These are phyloP conservation scores for Aphelenchoides avenae DNA, from an alignment of 1,140 invertebrate genomes.

Conservation along the genomic window DNA sequence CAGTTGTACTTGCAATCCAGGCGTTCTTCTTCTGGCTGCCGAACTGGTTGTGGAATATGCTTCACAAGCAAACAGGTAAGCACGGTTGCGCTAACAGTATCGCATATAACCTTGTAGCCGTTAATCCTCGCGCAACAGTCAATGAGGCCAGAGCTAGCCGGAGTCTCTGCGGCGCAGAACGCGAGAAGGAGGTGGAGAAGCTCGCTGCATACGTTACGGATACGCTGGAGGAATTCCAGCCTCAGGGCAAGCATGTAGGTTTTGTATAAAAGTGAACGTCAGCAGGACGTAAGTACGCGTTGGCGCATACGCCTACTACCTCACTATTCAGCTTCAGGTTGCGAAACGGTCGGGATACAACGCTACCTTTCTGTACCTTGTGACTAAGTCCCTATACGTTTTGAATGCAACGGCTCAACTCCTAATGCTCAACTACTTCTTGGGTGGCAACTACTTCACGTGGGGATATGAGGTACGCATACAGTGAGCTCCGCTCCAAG, in stretches of 20 bases:
- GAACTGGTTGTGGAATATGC: slow-evolving; percentile 52
- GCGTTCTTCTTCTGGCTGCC: slow-evolving; percentile 49
- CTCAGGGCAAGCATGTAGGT: slow-evolving; percentile 1
- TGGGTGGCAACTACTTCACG: slow-evolving; percentile 62
- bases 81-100: slow-evolving; percentile 6
- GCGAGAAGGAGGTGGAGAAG: slow-evolving; percentile 44
- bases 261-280: too few relatives aligned
- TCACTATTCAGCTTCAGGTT: too few relatives aligned
- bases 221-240: slow-evolving; percentile 43
- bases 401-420: slow-evolving; percentile 62
- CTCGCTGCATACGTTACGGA: slow-evolving; percentile 54
- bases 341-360: slow-evolving; percentile 39
- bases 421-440: slow-evolving; percentile 62
- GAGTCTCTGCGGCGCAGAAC: slow-evolving; percentile 28
- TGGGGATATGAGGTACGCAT: slow-evolving; percentile 60
- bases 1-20: slow-evolving; percentile 51
- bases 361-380: slow-evolving; percentile 61
- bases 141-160: slow-evolving; percentile 28
- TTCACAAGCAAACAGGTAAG: slow-evolving; percentile 54
- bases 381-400: slow-evolving; percentile 62
- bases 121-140: slow-evolving; percentile 45
- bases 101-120: slow-evolving; percentile 11
- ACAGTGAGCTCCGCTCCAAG: too few relatives aligned
- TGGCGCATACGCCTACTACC: too few relatives aligned
- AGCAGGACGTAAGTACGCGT: too few relatives aligned